Conservation (phyloP, 2,797 vertebrate species). For the Rhinoraja longicauda region DNA sequence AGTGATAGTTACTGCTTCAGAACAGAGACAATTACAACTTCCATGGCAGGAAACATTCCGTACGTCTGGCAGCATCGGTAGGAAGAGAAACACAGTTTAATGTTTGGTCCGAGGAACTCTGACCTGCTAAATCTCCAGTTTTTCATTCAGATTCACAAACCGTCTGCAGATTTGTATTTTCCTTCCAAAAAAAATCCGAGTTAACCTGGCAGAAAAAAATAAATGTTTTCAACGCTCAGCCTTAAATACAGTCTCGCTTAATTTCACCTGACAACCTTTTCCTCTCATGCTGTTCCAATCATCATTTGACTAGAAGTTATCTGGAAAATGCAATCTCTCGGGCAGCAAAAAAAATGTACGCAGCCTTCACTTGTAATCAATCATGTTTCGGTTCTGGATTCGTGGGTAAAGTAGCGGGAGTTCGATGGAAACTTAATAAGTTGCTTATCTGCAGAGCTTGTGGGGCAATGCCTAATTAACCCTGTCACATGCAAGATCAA, state of each 20-base stretch:
- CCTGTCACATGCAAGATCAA: not conserved
- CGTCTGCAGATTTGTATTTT: no score
- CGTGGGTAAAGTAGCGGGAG: not conserved
- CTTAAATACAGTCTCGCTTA: not conserved
- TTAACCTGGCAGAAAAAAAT: not conserved
- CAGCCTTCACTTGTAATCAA: not conserved
- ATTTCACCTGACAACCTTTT: not conserved
- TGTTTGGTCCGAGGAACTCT: no score
- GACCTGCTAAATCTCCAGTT: no score
- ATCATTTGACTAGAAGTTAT: not conserved
- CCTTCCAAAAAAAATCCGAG: no score
- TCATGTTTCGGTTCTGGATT: not conserved
- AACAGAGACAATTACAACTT: not conserved
- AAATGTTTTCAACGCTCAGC: not conserved
- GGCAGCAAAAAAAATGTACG: no score
- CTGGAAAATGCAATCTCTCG: slow-evolving; percentile 6
- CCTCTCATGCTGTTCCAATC: not conserved
- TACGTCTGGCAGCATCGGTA: no score
- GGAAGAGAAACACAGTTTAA: no score
- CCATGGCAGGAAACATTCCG: not conserved
- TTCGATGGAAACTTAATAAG: not conserved
- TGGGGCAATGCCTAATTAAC: not conserved
- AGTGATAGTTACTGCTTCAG: not conserved
- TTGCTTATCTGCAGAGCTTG: not conserved
- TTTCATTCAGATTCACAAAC: no score